Conservation (phyloP, 2,797 vertebrate genomes). For the Tenualosa thibaudeaui region DNA sequence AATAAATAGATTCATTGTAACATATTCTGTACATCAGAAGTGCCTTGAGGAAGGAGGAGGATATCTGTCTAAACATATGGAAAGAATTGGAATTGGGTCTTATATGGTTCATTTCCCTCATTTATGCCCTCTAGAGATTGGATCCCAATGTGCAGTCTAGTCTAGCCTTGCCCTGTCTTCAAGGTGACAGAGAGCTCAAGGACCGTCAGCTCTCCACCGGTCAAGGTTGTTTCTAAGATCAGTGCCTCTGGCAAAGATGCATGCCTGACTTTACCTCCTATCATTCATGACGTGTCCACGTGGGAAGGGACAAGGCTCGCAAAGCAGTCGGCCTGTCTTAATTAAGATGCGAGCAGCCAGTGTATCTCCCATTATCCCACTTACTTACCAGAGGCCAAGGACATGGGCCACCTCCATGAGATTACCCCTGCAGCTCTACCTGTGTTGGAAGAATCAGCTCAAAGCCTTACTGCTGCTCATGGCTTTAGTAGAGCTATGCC, state of each 20-base stretch:
- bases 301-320: conserved; percentile 29
- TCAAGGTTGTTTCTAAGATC: conserved; percentile 46
- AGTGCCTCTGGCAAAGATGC: conserved; percentile 34
- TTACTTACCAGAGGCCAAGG: conserved; percentile 30
- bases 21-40: background rate
- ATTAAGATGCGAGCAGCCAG: conserved; percentile 48
- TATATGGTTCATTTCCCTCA: background rate
- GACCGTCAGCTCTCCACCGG: conserved; percentile 32
- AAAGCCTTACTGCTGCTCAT: background rate
- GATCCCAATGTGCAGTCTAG: background rate
- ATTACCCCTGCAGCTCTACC: background rate
- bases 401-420: conserved; percentile 24
- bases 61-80: no score
- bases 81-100: background rate
- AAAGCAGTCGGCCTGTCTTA: conserved; percentile 47
- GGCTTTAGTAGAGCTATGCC: background rate
- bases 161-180: background rate
- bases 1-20: no score
- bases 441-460: background rate
- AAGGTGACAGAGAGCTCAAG: background rate
- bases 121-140: background rate
- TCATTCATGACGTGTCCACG: conserved; percentile 49
- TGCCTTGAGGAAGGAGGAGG: no score
- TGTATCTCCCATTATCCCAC: conserved; percentile 41
- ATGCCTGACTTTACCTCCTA: conserved; percentile 36